phyloP scores from a whole-genome alignment of 2,888 invertebrate species.

The Parochlus steinenii region DNA sequence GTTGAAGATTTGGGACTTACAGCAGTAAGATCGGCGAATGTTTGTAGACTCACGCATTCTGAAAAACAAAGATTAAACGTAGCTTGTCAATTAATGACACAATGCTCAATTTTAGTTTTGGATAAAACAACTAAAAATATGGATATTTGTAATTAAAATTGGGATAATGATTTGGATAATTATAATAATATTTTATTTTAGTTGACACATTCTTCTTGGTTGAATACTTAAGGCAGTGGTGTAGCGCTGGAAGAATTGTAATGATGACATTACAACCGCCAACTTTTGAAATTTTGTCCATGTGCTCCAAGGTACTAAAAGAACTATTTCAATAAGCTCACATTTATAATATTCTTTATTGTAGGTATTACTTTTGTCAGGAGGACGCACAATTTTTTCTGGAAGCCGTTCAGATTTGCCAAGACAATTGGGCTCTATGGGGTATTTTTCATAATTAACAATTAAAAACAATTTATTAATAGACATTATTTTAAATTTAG shows the following conservation, averaged over 20 bases:
- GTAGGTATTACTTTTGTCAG: slow-evolving; percentile 73
- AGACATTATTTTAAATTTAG: slow-evolving; percentile 37
- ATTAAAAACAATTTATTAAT: too few species aligned
- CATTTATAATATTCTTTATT: too few species aligned
- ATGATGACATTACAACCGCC: slow-evolving; percentile 86
- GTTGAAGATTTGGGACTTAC: slow-evolving; percentile 84
- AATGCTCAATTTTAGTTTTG: slow-evolving; percentile 70
- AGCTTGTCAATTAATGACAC: slow-evolving; percentile 73
- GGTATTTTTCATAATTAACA: too few species aligned
- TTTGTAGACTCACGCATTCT: slow-evolving; percentile 70
- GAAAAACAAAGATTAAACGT: slow-evolving; percentile 76
- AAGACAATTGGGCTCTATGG: slow-evolving; percentile 72
- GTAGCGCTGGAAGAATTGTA: slow-evolving; percentile 59
- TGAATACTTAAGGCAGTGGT: slow-evolving; percentile 81
- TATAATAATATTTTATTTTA: too few species aligned
- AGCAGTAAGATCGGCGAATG: slow-evolving; percentile 74
- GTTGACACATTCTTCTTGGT: slow-evolving; percentile 90
- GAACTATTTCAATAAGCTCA: too few species aligned
- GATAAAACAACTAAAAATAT: slow-evolving; percentile 79
- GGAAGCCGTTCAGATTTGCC: slow-evolving; percentile 80
- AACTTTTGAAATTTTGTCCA: slow-evolving; percentile 87
- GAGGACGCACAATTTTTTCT: slow-evolving; percentile 81
- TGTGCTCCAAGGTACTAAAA: slow-evolving; percentile 46
- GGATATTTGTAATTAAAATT: slow-evolving; percentile 18
- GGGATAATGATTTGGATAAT: slow-evolving; percentile 21